Evolutionary conservation across 1,140 invertebrate species (phyloP).

Genomic region (Zaprionus lachaisei): DNA sequence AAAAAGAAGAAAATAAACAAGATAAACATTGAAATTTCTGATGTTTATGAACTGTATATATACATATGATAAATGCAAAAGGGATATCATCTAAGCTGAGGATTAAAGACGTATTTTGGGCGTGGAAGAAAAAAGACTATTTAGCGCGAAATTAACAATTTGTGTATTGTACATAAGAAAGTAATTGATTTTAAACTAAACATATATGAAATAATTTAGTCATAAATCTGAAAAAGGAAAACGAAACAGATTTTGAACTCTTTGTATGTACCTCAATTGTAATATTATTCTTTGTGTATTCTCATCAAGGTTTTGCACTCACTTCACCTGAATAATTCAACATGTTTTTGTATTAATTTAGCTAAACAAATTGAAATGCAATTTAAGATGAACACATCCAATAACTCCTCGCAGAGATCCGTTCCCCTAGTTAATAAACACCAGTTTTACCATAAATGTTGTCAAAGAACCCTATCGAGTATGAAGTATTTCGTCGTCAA

Average conservation of each 20-base stretch:
- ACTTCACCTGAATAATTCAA: slow-evolving; percentile 56
- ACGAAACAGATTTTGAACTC: slow-evolving; percentile 67
- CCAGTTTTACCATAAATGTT: slow-evolving; percentile 61
- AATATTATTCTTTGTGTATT: slow-evolving; percentile 68
- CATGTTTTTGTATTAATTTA: slow-evolving; percentile 70
- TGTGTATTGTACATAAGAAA: slow-evolving; percentile 79
- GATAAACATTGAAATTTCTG: slow-evolving; percentile 45
- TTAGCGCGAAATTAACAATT: slow-evolving; percentile 75
- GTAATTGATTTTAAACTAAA: slow-evolving; percentile 75
- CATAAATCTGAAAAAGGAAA: slow-evolving; percentile 66
- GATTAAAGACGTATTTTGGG: slow-evolving; percentile 61
- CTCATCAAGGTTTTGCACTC: slow-evolving; percentile 36
- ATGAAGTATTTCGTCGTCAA: slow-evolving; percentile 51
- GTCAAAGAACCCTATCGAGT: slow-evolving; percentile 46
- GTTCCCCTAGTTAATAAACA: slow-evolving; percentile 64
- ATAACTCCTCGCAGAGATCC: slow-evolving; percentile 29
- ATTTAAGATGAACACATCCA: slow-evolving; percentile 25
- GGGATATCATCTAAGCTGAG: slow-evolving; percentile 62
- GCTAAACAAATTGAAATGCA: slow-evolving; percentile 64
- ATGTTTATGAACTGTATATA: slow-evolving; percentile 76
- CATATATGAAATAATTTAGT: slow-evolving; percentile 60
- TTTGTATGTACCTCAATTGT: slow-evolving; percentile 83
- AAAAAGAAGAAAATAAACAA: slow-evolving; percentile 4
- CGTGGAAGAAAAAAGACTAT: slow-evolving; percentile 73
- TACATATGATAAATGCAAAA: slow-evolving; percentile 67